Base-by-base conservation (phyloP, 2,888 invertebrate genomes). In the Ochlodes sylvanus region DNA sequence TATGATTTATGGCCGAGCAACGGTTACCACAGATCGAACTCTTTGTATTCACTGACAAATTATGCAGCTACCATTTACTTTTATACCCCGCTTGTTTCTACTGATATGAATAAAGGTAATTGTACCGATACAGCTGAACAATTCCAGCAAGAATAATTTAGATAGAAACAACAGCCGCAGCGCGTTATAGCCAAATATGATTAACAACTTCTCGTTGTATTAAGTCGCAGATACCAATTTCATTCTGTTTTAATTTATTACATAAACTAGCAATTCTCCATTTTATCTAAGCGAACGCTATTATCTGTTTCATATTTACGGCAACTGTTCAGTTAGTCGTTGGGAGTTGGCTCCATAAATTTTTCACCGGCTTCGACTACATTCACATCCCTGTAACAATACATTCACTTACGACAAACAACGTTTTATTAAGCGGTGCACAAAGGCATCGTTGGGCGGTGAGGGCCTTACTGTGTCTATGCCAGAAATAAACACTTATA, bases 401-500 rank as follows among this genome's bases (percentile, higher is more conserved):
- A 85, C 83, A 80, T 85, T 83, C 79, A 78, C 82, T 81, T 80
- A 83, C 78, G 82, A 87, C 86, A 87, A 87, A 88, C 83, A 84
- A 83, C 85, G 87, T 89, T 76, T 87, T 90, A 88, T 87, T 85
- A 86, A 83, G 73, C 74, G 77, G 80, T 70, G 79, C 77, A 85
- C 81, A 87, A 87, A 86, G 81, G 76, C 79, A 75, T 74, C 74
- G 75, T 44, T 69, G 73, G 73, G 73, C 83, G 76, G 61, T 55
- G 34, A 34, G 79, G 78, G 76, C 79, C 74, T 76, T 77, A 77
- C 76, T 72, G 74, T 72, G 72, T 70, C 75, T 75, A 75, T 75
- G 78, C 82, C 82, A 81, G 87, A 85, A 90, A 89, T 90, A 90
- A 90, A 87, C 89, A 88, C 90, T 85, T 90, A 91, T 92, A 92